Conservation (phyloP, 2,888 invertebrate species). For the Operophtera brumata region DNA sequence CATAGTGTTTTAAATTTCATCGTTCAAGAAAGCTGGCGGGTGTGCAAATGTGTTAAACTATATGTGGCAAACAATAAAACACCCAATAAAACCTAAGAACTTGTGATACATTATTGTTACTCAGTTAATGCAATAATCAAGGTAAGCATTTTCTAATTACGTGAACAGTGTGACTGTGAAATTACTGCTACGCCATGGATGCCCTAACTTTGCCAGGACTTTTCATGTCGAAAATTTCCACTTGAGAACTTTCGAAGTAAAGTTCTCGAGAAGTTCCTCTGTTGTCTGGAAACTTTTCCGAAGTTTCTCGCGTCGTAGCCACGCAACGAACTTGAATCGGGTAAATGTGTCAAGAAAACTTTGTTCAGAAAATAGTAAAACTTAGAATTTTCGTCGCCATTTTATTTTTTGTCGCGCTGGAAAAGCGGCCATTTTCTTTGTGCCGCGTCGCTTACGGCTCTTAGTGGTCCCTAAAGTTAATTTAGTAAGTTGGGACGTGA, state of each 20-base stretch:
- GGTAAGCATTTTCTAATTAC: slow-evolving; percentile 64
- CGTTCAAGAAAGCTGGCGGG: slow-evolving; percentile 78
- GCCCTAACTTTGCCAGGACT: slow-evolving; percentile 68
- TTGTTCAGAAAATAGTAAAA: slow-evolving; percentile 77
- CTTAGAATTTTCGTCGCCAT: slow-evolving; percentile 82
- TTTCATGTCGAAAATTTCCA: slow-evolving; percentile 81
- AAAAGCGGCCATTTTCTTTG: slow-evolving; percentile 83
- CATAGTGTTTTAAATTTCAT: slow-evolving; percentile 78
- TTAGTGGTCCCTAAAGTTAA: slow-evolving; percentile 77
- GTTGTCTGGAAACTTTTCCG: slow-evolving; percentile 62
- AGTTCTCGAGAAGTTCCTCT: slow-evolving; percentile 72
- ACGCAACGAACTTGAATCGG: slow-evolving; percentile 51
- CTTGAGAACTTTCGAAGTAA: slow-evolving; percentile 75
- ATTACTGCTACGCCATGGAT: slow-evolving; percentile 42
- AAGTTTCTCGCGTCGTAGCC: slow-evolving; percentile 52
- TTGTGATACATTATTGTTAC: slow-evolving; percentile 53
- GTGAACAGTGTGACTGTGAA: slow-evolving; percentile 50
- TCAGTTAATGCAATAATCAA: slow-evolving; percentile 76
- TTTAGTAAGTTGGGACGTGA: slow-evolving; percentile 77
- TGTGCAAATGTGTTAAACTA: slow-evolving; percentile 71
- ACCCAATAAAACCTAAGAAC: slow-evolving; percentile 42
- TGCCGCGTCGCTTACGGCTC: slow-evolving; percentile 80
- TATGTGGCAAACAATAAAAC: slow-evolving; percentile 53
- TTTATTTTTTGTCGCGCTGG: slow-evolving; percentile 82
- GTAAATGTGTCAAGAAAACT: slow-evolving; percentile 62